Evolutionary conservation across 2,888 invertebrate genomes (phyloP), one percentile per base, ranked within the genome.

Genomic region (Hydrotaea diabolus): DNA sequence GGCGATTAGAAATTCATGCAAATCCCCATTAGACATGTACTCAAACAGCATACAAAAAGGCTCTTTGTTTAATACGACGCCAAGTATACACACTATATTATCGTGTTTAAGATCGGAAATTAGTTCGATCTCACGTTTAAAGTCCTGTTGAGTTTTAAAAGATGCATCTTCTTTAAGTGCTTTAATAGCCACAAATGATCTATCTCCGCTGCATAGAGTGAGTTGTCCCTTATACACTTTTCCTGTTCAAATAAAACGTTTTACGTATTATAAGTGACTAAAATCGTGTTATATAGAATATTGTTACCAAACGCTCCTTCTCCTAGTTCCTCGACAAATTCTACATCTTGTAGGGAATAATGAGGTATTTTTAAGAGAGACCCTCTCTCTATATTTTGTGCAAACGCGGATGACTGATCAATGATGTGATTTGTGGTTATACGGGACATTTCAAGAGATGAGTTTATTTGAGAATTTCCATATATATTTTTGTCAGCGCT

Each of bases 41-140:
- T 99, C 99, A 93, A 99, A 99, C 23, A 99, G 93, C 97, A 99
- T 98, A 90, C 98, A 98, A 91, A 97, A 94, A 0, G 98, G 98
- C 90, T 97, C 96, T 88, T 97, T 96, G 88, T 96, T 96, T 83
- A 97, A 94, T 80, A 97, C 96, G 9, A 98, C 98, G 0, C 98
- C 99, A 81, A 99, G 94, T 87, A 99, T 95, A 92, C 98, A 98
- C 59, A 99, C 97, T 88, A 99, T 98, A 92, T 99, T 98, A 0
- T 97, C 97, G 93, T 99, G 99, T 85, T 97, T 95, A 83, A 99
- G 93, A 91, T 98, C 98, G 0, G 98, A 97, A 94, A 99, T 98
- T 76, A 98, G 93, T 91, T 98, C 98, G 82, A 98, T 98, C 94
- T 99, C 99, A 78, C 98, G 94, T 90, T 96, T 95, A 91, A 99